phyloP scores from a whole-genome alignment of 2,797 vertebrate species.

The Oreortyx pictus region DNA sequence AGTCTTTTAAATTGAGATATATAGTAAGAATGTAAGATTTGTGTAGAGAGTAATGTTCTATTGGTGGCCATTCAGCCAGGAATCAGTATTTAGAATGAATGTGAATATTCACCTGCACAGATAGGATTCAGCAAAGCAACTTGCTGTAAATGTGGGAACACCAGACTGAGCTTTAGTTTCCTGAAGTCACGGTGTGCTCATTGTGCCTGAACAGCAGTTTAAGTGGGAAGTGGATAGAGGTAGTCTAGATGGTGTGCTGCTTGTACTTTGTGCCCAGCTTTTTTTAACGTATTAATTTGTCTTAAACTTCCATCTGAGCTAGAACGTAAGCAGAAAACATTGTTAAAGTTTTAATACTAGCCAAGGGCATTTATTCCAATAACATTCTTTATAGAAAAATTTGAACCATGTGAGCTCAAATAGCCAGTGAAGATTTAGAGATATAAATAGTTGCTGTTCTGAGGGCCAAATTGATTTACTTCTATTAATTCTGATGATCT shows the following conservation, averaged over 20 bases:
- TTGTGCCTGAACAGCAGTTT: neutral
- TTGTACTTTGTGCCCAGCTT: neutral
- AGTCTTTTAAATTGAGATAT: neutral
- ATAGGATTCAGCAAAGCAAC: neutral
- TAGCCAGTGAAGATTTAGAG: slow-evolving; percentile 3
- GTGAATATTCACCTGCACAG: neutral
- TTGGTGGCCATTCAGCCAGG: neutral
- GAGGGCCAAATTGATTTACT: slow-evolving; percentile 53
- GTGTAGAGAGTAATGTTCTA: neutral
- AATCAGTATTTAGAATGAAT: neutral
- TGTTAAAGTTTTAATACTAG: slow-evolving; percentile 32
- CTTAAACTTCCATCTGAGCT: neutral
- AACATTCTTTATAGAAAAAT: slow-evolving; percentile 22
- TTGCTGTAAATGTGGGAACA: neutral
- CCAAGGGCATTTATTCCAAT: slow-evolving; percentile 43
- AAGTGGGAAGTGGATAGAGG: neutral
- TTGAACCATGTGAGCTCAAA: slow-evolving; percentile 23
- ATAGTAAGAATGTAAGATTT: neutral
- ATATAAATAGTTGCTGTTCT: slow-evolving; percentile 14
- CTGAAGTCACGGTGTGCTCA: neutral
- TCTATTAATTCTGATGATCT: slow-evolving; percentile 49
- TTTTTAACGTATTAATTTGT: slow-evolving; percentile 15
- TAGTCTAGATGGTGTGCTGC: neutral
- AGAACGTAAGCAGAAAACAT: neutral
- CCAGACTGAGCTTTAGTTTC: neutral